A percentile compares a stretch with the other conserved stretches of the same genome.
phyloP scores from a whole-genome alignment of 2,888 invertebrate species.

The Drosophila longiperda region DNA sequence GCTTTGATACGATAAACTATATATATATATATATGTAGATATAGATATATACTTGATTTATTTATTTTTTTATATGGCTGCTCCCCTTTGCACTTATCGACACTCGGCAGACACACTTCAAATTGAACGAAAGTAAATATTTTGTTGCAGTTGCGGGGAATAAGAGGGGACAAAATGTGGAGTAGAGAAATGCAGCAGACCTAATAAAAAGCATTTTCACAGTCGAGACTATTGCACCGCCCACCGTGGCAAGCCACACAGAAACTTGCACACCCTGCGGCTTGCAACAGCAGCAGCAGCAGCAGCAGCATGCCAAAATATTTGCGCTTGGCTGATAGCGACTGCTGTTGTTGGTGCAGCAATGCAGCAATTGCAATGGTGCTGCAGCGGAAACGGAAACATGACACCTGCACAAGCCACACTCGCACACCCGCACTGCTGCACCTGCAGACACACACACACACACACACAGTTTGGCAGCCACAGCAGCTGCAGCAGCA shows the following conservation, averaged over 20 bases:
- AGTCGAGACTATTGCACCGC: conserved; percentile 2
- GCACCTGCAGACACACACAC: not conserved
- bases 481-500: conserved; percentile 13
- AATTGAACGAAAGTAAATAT: conserved; percentile 68
- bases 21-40: not conserved
- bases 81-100: conserved; percentile 62
- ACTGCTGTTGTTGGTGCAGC: conserved; percentile 20
- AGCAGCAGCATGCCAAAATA: conserved; percentile 62
- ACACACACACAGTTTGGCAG: not conserved
- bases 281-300: conserved; percentile 14
- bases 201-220: conserved; percentile 53
- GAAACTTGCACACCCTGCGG: conserved; percentile 29
- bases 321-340: conserved; percentile 63
- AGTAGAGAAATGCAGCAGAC: conserved; percentile 15
- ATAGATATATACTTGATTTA: not conserved
- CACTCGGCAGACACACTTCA: conserved; percentile 50
- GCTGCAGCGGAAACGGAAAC: conserved; percentile 76
- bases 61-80: not conserved
- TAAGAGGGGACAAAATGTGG: conserved; percentile 16
- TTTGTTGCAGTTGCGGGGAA: conserved; percentile 42
- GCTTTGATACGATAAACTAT: conserved; percentile 3
- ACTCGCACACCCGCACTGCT: conserved; percentile 22
- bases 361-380: conserved; percentile 27
- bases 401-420: conserved; percentile 69
- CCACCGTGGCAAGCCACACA: conserved; percentile 13